These are phyloP conservation scores for Rotaria sp. DNA, from an alignment of 2,888 invertebrate species.

Conservation along the genomic window DNA sequence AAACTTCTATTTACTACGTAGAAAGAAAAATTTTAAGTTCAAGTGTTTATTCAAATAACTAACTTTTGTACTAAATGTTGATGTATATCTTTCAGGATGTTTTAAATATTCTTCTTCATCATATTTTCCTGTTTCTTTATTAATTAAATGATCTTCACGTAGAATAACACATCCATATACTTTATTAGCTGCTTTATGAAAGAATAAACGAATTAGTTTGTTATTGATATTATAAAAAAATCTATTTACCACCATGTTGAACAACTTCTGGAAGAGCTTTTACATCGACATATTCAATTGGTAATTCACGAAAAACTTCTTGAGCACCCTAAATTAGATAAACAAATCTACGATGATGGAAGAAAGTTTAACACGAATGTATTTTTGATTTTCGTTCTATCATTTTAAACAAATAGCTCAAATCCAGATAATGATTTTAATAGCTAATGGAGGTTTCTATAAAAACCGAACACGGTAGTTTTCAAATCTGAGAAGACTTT, in stretches of 20 bases:
- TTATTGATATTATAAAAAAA: not conserved
- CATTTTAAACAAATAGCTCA: no score
- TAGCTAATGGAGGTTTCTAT: no score
- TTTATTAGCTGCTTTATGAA: conserved; percentile 69
- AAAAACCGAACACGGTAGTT: no score
- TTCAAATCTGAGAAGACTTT: no score
- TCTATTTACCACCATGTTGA: conserved; percentile 73
- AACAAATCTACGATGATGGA: no score
- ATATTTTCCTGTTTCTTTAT: conserved; percentile 84
- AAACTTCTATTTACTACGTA: not conserved
- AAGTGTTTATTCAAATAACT: not conserved
- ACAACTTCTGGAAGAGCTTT: conserved; percentile 88
- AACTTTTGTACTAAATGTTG: conserved; percentile 30
- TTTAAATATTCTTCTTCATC: conserved; percentile 81
- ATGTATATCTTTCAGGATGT: conserved; percentile 65
- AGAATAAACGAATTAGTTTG: conserved; percentile 52
- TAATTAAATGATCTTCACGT: conserved; percentile 80
- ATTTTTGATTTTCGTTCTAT: no score
- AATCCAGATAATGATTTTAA: no score
- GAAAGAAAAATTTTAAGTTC: not conserved
- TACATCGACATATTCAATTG: conserved; percentile 91
- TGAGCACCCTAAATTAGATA: conserved; percentile 73
- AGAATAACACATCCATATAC: conserved; percentile 91
- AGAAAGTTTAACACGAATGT: no score
- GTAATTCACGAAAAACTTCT: conserved; percentile 83